phyloP scores from a whole-genome alignment of 1,140 invertebrate species.

The Conopomorpha cramerella region DNA sequence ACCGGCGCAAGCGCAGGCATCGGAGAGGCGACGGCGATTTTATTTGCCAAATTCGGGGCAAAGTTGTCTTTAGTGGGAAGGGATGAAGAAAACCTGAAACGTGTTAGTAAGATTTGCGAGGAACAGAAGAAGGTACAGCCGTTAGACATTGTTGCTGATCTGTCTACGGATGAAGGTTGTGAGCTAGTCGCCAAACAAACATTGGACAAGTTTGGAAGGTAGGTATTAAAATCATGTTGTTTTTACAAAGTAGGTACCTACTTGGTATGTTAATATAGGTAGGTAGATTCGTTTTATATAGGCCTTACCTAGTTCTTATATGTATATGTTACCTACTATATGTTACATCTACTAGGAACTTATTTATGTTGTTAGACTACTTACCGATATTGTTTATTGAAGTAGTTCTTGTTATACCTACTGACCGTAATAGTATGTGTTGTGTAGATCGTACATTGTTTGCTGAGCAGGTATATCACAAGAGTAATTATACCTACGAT shows the following conservation, averaged over 20 bases:
- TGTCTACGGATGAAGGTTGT: constrained; percentile 1
- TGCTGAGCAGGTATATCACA: too few species aligned
- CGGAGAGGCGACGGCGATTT: constrained; percentile 72
- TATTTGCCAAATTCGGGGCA: constrained; percentile 72
- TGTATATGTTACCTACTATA: too few species aligned
- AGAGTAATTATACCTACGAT: too few species aligned
- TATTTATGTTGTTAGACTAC: too few species aligned
- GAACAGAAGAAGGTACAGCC: neutral
- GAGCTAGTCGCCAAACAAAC: constrained; percentile 1
- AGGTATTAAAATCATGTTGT: neutral
- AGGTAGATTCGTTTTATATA: too few species aligned
- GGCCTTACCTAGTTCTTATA: too few species aligned
- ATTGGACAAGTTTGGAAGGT: constrained; percentile 4
- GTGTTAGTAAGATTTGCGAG: constrained; percentile 62
- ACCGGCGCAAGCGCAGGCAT: constrained; percentile 84
- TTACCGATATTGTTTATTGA: too few species aligned
- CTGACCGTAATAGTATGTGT: too few species aligned
- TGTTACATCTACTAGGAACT: too few species aligned
- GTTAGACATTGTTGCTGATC: neutral
- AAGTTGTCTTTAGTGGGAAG: constrained; percentile 70
- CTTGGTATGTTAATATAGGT: too few species aligned
- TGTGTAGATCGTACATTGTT: too few species aligned
- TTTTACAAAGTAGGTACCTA: neutral
- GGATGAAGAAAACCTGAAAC: constrained; percentile 59
- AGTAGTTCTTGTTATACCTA: too few species aligned